Conservation (phyloP, 2,113 vertebrate species). For the Corythaeola cristata region DNA sequence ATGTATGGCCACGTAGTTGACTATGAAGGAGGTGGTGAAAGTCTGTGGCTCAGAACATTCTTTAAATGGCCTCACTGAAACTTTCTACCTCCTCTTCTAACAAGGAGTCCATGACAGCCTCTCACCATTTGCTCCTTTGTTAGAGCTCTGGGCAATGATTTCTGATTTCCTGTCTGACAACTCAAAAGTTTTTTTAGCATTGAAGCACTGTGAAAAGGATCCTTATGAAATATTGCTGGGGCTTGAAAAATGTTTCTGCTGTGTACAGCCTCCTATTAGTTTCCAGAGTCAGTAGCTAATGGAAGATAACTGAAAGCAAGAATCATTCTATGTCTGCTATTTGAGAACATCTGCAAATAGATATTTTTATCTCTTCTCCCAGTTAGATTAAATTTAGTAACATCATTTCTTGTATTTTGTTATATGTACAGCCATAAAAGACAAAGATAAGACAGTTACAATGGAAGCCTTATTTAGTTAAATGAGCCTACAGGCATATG, state of each 20-base stretch:
- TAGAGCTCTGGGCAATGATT: not conserved
- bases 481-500: not conserved
- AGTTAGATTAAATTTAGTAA: constrained; percentile 24
- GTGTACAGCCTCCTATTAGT: not conserved
- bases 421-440: not conserved
- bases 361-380: constrained; percentile 34
- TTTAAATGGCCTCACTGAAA: not conserved
- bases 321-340: not conserved
- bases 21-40: not conserved
- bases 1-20: not conserved
- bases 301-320: not conserved
- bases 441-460: not conserved
- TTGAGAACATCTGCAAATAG: constrained; percentile 28
- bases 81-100: not conserved
- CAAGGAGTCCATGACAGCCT: not conserved
- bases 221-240: not conserved
- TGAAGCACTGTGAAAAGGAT: not conserved
- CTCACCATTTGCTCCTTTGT: not conserved
- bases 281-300: constrained; percentile 6
- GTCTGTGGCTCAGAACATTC: not conserved
- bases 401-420: constrained; percentile 4
- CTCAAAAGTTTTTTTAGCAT: not conserved
- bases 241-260: not conserved
- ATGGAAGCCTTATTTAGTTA: not conserved
- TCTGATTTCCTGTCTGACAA: not conserved